A percentile compares a stretch with the other conserved stretches of the same genome.
Evolutionary conservation across 2,797 vertebrate species (phyloP).

Genomic region (Cirrhinus mrigala): DNA sequence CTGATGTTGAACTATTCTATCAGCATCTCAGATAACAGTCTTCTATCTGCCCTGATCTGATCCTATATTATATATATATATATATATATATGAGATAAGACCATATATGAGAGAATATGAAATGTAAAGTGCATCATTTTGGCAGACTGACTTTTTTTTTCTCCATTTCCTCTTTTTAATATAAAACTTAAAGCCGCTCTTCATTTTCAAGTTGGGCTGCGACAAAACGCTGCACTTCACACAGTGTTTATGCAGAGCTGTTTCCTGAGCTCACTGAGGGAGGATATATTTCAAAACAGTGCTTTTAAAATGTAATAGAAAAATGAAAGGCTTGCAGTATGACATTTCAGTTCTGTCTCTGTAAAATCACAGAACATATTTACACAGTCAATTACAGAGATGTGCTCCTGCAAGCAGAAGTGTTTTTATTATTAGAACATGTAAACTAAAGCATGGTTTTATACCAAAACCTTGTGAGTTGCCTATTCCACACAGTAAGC

Average conservation of each 20-base stretch:
- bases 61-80: too few relatives aligned
- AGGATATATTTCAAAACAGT: slow-evolving; percentile 40
- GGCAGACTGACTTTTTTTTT: slow-evolving; percentile 36
- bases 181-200: slow-evolving; percentile 12
- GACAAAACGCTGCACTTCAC: slow-evolving; percentile 11
- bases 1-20: too few relatives aligned
- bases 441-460: neutral
- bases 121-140: neutral
- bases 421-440: slow-evolving; percentile 12
- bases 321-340: slow-evolving; percentile 40
- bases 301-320: slow-evolving; percentile 46
- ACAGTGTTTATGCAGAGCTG: slow-evolving; percentile 38
- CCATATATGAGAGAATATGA: neutral
- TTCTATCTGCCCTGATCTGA: neutral
- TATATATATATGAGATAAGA: neutral
- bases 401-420: neutral
- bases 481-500: neutral
- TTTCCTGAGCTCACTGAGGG: slow-evolving; percentile 36
- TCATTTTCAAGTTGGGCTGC: slow-evolving; percentile 9
- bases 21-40: neutral
- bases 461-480: neutral
- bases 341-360: slow-evolving; percentile 37
- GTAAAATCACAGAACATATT: slow-evolving; percentile 15
- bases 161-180: slow-evolving; percentile 42
- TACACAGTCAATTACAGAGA: neutral